Percentiles rank a stretch among this genome's conserved stretches.
Evolutionary conservation across 1,140 invertebrate species (phyloP).

Genomic region (Pectinophora gossypiella): DNA sequence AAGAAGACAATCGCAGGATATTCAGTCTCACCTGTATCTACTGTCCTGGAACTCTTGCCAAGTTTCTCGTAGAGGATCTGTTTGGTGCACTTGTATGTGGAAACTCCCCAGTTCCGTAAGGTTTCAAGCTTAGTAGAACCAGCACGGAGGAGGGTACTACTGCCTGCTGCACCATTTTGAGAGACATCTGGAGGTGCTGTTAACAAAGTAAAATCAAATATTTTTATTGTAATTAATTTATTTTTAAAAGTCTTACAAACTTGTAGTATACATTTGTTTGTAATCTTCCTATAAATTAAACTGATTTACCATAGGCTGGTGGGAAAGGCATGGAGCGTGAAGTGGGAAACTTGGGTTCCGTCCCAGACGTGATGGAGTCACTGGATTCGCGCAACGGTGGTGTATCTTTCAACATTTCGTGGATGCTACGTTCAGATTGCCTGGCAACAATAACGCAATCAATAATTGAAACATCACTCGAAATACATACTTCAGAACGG

Average conservation of each 20-base stretch:
- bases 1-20: too few species aligned
- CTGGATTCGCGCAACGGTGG: constrained; percentile 87
- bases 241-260: too few species aligned
- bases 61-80: constrained; percentile 96
- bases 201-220: constrained; percentile 8
- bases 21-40: constrained; percentile 85
- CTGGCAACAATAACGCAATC: constrained; percentile 26
- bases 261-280: too few species aligned
- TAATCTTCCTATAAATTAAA: too few species aligned
- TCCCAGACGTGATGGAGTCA: constrained; percentile 85
- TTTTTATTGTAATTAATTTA: too few species aligned
- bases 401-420: constrained; percentile 91
- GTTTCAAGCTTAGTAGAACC: constrained; percentile 87
- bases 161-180: constrained; percentile 57
- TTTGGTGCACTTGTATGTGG: constrained; percentile 97
- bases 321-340: constrained; percentile 72
- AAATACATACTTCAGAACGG: neutral
- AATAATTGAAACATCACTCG: neutral
- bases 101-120: constrained; percentile 96
- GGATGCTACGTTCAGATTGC: constrained; percentile 84
- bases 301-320: constrained; percentile 56
- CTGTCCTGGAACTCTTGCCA: constrained; percentile 93
- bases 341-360: constrained; percentile 72
- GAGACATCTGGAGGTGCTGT: constrained; percentile 72
- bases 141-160: constrained; percentile 78